These are phyloP conservation scores for Heliocidaris erythrogramma DNA, from an alignment of 35 echinoderm and acorn worm genomes.

Conservation along the genomic window DNA sequence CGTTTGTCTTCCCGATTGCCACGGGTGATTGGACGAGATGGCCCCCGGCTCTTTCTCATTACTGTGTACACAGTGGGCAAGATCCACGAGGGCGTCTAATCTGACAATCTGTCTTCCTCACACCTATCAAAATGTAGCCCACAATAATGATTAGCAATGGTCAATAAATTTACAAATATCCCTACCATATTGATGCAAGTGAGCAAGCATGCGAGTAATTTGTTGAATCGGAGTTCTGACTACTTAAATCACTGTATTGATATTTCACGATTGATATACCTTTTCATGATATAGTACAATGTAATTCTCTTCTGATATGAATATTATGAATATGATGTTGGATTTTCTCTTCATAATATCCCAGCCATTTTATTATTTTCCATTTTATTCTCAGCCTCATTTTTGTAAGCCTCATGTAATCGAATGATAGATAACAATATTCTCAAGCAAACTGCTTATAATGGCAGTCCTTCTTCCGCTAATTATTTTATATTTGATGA, in stretches of 20 bases:
- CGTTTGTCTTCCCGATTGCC: slow-evolving; percentile 32
- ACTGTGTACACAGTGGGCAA: neutral
- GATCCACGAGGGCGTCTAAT: neutral
- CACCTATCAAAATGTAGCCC: neutral
- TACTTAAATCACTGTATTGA: neutral
- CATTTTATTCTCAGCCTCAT: no score
- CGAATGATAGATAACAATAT: no score
- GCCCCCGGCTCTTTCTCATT: neutral
- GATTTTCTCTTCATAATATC: no score
- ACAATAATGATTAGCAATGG: neutral
- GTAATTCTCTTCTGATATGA: neutral
- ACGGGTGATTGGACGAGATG: slow-evolving; percentile 14
- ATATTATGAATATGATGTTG: no score
- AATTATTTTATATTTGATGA: no score
- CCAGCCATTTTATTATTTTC: no score
- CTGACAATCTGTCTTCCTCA: neutral
- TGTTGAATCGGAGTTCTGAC: neutral
- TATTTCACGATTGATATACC: neutral
- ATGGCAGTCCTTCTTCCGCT: no score
- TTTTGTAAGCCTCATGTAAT: no score
- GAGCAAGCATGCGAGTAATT: neutral
- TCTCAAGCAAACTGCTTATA: no score
- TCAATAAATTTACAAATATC: neutral
- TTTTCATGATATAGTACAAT: neutral
- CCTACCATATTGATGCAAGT: neutral